A percentile compares a stretch with the other conserved stretches of the same genome.
These are phyloP conservation scores for Pachyuromys duprasi DNA, from an alignment of 2,797 vertebrate species.

Conservation along the genomic window DNA sequence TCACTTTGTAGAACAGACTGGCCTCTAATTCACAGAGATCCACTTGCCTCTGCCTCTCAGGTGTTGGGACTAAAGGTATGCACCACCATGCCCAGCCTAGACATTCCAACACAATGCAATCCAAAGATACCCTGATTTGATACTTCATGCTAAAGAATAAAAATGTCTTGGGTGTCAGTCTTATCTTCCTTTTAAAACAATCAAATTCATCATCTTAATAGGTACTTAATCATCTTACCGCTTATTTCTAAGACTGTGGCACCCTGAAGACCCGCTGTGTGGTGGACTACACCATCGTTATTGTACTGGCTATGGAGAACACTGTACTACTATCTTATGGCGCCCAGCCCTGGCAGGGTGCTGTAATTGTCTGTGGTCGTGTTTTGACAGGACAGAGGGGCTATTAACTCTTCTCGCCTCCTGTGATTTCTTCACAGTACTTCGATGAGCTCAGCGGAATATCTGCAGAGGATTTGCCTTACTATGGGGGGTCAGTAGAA, in stretches of 20 bases:
- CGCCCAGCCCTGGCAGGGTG: background rate
- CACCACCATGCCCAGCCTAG: background rate
- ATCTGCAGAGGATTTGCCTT: constrained; percentile 89
- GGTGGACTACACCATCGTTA: background rate
- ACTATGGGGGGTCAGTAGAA: constrained; percentile 96
- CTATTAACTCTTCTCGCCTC: constrained; percentile 20
- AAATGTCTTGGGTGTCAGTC: background rate
- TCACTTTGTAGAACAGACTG: background rate
- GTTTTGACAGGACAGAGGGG: background rate
- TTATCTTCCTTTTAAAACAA: constrained; percentile 43
- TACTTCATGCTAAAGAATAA: background rate
- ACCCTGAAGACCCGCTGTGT: background rate
- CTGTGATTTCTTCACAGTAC: constrained; percentile 88
- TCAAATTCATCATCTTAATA: constrained; percentile 46
- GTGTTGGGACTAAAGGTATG: background rate
- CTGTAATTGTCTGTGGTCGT: background rate
- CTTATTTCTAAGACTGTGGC: constrained; percentile 50
- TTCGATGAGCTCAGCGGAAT: constrained; percentile 94
- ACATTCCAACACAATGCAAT: background rate
- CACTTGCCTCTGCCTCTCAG: background rate
- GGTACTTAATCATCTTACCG: constrained; percentile 2
- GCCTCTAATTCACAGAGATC: background rate
- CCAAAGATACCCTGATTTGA: background rate
- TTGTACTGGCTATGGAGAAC: background rate
- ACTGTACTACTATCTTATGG: background rate